Evolutionary conservation across 2,113 vertebrate genomes (phyloP).

Genomic region (Chaetura pelagica): DNA sequence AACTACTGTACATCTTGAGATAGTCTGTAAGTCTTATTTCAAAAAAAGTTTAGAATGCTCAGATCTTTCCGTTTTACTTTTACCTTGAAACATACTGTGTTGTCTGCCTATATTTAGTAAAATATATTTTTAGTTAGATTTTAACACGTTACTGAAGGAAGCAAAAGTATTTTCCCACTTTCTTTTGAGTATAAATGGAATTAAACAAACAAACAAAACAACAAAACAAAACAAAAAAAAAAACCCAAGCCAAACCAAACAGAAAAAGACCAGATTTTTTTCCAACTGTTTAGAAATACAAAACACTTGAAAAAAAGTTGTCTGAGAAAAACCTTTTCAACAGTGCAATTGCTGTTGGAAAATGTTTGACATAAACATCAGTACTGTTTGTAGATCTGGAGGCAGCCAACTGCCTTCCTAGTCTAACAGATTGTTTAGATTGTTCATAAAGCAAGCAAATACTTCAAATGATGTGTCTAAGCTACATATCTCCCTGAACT

Average conservation of each 20-base stretch:
- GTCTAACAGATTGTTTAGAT: neutral
- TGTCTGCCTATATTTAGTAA: neutral
- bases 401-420: neutral
- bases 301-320: neutral
- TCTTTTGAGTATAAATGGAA: neutral
- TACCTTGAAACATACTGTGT: neutral
- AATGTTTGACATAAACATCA: neutral
- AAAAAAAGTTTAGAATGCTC: neutral
- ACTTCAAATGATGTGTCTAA: neutral
- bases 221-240: no score
- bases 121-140: neutral
- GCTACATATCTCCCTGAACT: neutral
- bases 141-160: neutral
- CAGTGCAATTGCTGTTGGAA: neutral
- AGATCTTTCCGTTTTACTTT: neutral
- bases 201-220: no score
- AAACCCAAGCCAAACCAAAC: no score
- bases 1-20: neutral
- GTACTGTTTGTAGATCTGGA: neutral
- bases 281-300: neutral
- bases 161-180: neutral
- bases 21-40: neutral
- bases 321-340: neutral
- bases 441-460: neutral
- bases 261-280: rapidly evolving